These are phyloP conservation scores for Hypothenemus hampei DNA, from an alignment of 1,140 invertebrate genomes.

Conservation along the genomic window DNA sequence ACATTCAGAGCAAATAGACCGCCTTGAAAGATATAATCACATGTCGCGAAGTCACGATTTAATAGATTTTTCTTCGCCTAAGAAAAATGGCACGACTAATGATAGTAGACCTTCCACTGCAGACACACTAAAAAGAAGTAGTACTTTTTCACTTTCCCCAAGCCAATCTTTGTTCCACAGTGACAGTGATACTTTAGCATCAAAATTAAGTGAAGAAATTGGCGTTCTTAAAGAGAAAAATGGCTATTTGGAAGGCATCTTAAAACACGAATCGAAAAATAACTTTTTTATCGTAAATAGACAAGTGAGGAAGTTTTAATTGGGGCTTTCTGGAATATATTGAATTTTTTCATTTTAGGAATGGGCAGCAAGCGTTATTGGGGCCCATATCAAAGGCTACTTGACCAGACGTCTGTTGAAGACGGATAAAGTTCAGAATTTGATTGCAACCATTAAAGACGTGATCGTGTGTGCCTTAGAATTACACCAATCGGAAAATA, in stretches of 20 bases:
- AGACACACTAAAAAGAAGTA: constrained; percentile 8
- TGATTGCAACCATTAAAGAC: constrained; percentile 77
- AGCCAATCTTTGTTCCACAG: constrained; percentile 23
- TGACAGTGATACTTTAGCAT: constrained; percentile 15
- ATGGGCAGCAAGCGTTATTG: constrained; percentile 61
- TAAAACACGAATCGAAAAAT: constrained; percentile 28
- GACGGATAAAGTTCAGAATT: constrained; percentile 71
- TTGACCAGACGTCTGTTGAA: constrained; percentile 70
- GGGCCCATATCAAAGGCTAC: constrained; percentile 73
- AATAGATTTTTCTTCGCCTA: constrained; percentile 1
- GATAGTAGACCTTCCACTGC: not conserved
- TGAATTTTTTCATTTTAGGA: constrained; percentile 43
- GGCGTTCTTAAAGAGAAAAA: constrained; percentile 15
- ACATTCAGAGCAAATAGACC: constrained; percentile 25
- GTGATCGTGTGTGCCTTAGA: constrained; percentile 69
- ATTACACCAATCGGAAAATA: constrained; percentile 62
- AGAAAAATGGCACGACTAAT: not conserved
- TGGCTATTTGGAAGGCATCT: constrained; percentile 15
- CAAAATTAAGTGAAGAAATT: constrained; percentile 23
- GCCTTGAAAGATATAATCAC: constrained; percentile 15
- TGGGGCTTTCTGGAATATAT: not conserved
- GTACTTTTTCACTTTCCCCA: constrained; percentile 26
- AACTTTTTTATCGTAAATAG: constrained; percentile 14
- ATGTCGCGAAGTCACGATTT: not conserved
- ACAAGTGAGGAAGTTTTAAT: not conserved